Evolutionary conservation across 2,113 vertebrate genomes (phyloP), one percentile per base, ranked within the genome.

Genomic region (Melozone crissalis): DNA sequence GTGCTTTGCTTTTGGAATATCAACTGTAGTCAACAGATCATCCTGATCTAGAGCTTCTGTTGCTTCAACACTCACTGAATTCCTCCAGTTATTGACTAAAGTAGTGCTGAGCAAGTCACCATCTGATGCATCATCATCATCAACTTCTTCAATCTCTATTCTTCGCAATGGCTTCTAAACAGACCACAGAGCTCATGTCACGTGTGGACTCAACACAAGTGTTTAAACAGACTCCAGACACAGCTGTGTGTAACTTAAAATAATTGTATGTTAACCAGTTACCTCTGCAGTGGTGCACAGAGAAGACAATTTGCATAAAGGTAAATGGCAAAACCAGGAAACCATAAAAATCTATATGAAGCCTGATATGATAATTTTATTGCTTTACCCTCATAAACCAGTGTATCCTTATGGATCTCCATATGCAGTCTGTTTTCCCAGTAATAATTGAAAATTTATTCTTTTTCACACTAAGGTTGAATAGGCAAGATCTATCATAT

Each of bases 91-190:
- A 73, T 5, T 90, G 46, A 84, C 37, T 19, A 78, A 44, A 83
- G 87, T 17, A 80, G 76, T 37, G 51, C 80, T 27, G 46, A 37
- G 76, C 18, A 55, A 83, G 80, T 98, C 94, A 35, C 77, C 26
- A 21, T 68, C 67, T 21, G 80, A 71, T 51, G 97, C 37, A 85
- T 98, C 96, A 66, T 98, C 98, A 83, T 98, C 98, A 83, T 98
- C 98, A 85, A 98, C 95, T 95, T 99, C 99, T 97, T 99, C 98
- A 61, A 99, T 99, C n/a, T 98, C 84, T 57, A 99, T 94, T 95
- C 98, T 98, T 96, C 46, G 98, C 94, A 99, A 94, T 62, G 98
- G 98, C 92, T 98, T 99, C 99, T 99, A 96, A 87, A 97, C 49
- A 93, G 91, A 97, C 92, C 46, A 89, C 7, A 69, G 26, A 78